These are phyloP conservation scores for Metridium senile DNA, from an alignment of 92 coral and sea anemone species.

Conservation along the genomic window DNA sequence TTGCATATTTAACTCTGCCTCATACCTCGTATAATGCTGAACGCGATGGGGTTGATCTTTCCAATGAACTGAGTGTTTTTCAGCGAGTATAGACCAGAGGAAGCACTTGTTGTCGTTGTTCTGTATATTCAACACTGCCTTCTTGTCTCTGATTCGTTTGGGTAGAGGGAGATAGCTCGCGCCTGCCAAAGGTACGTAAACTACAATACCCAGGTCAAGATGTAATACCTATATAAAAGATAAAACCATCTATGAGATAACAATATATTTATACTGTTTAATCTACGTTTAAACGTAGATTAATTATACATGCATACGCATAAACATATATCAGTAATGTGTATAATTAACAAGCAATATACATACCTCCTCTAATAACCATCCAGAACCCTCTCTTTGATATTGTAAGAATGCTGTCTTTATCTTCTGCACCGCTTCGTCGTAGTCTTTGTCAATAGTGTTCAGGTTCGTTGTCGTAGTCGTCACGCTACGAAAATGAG, in stretches of 20 bases:
- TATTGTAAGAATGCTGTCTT: slow-evolving; percentile 12
- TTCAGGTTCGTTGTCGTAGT: slow-evolving; percentile 16
- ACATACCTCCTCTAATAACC: slow-evolving; percentile 24
- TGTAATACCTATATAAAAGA: background rate
- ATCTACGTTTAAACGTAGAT: background rate
- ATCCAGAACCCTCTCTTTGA: slow-evolving; percentile 15
- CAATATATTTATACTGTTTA: background rate
- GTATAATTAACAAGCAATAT: background rate
- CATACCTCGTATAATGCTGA: too few species aligned
- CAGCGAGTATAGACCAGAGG: slow-evolving; percentile 45
- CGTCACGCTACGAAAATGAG: slow-evolving; percentile 44
- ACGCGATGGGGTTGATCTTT: too few species aligned
- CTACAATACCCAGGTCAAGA: slow-evolving; percentile 22
- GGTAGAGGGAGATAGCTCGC: slow-evolving; percentile 49
- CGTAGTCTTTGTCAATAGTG: slow-evolving; percentile 16
- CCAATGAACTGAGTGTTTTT: too few species aligned
- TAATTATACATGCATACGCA: background rate
- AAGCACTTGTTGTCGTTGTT: slow-evolving; percentile 43
- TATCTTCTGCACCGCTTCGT: slow-evolving; percentile 23
- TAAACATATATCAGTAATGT: background rate
- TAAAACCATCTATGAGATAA: background rate
- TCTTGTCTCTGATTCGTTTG: slow-evolving; percentile 31
- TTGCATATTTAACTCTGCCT: too few species aligned
- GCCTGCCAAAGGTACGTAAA: slow-evolving; percentile 48
- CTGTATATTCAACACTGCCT: slow-evolving; percentile 55